Evolutionary conservation across 2,797 vertebrate genomes (phyloP), one percentile per base, ranked within the genome.

Genomic region (Micrastur ruficollis): DNA sequence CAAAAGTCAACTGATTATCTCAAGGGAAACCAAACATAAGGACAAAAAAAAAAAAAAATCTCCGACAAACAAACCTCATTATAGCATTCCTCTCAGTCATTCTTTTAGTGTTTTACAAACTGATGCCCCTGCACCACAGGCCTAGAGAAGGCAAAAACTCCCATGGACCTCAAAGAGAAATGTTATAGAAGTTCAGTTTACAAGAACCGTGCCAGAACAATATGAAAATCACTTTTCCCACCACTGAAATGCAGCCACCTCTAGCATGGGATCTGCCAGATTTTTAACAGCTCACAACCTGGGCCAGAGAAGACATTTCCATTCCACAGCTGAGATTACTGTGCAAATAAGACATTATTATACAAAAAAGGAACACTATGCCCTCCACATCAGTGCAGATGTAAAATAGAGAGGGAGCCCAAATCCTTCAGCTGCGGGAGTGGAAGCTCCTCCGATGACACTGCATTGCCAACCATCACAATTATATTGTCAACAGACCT

Each of bases 151-250:
- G 72, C 63, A 89, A 83, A 94, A 89, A 44, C 83, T 93, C 84
- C 90, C 92, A 81, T 71, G 65, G 61, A 91, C 47, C 90, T 92
- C 56, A 79, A 89, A 90, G 68, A 94, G 32, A 93, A 94, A 50
- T 78, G 63, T 75, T 92, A 68, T 0, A 91, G 66, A 78, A 90
- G 78, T 89, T 97, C 75, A 80, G 76, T 95, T 92, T 96, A 95
- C 46, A 92, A 90, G 42, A 92, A 27, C 79, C 7, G 1, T 89
- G 89, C 90, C 96, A 94, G 79, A 91, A 85, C 59, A 92, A 73
- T 71, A 90, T 32, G 52, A 95, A 94, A 89, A 83, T 81, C 72
- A 32, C 61, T 94, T 94, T 91, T 92, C 81, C 90, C 89, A 95
- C 67, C 76, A 61, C 93, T 94, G 86, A 96, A 94, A 78, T 58